A percentile compares a stretch with the other conserved stretches of the same genome.
Evolutionary conservation across 2,797 vertebrate species (phyloP).

Genomic region (Lemur catta): DNA sequence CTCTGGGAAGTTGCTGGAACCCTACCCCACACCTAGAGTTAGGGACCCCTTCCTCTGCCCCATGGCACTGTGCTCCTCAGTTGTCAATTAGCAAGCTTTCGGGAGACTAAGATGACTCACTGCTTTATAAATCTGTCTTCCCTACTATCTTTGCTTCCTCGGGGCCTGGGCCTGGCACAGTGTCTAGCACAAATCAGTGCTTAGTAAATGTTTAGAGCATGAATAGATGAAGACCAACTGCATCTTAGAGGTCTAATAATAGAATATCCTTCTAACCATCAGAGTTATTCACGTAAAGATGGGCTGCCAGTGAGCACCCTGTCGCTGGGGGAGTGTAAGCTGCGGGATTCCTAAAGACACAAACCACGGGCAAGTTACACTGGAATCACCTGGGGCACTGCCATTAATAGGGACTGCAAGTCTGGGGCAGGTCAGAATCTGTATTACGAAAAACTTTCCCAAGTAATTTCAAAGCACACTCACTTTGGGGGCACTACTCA

Average conservation of each 20-base stretch:
- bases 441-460: background rate
- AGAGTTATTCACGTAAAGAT: background rate
- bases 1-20: background rate
- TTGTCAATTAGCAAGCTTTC: background rate
- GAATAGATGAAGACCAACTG: background rate
- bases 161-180: background rate
- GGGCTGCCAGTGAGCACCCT: background rate
- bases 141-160: background rate
- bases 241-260: background rate
- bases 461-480: background rate
- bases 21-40: background rate
- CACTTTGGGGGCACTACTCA: background rate
- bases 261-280: background rate
- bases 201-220: background rate
- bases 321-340: background rate
- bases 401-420: background rate
- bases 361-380: background rate
- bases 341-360: background rate
- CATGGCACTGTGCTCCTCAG: background rate
- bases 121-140: background rate
- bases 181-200: background rate
- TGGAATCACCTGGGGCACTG: background rate
- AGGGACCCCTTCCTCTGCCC: background rate
- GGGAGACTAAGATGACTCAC: background rate
- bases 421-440: background rate